Evolutionary conservation across 2,113 vertebrate species (phyloP).

Genomic region (Trachemys scripta): DNA sequence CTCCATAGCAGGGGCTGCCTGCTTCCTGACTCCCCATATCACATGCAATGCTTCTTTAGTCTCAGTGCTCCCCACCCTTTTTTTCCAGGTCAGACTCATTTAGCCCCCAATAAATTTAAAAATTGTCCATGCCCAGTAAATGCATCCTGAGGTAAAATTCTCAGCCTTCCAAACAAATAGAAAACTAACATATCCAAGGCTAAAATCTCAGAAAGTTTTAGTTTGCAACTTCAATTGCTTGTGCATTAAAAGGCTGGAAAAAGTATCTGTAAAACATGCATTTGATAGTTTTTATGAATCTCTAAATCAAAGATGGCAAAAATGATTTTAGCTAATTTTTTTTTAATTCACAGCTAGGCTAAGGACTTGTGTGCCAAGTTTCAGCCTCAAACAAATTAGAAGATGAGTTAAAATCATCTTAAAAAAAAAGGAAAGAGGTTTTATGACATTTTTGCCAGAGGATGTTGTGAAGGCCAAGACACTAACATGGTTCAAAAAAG

Average conservation of each 20-base stretch:
- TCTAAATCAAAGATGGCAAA: slow-evolving; percentile 63
- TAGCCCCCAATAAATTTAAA: slow-evolving; percentile 28
- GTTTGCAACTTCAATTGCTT: slow-evolving; percentile 20
- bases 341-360: neutral
- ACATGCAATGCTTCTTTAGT: neutral
- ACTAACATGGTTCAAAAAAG: too few species aligned
- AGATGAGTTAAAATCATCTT: slow-evolving; percentile 34
- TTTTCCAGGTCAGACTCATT: slow-evolving; percentile 8
- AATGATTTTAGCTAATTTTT: slow-evolving; percentile 24
- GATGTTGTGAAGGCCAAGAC: too few species aligned
- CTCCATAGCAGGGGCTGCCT: neutral
- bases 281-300: slow-evolving; percentile 34
- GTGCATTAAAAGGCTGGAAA: slow-evolving; percentile 11
- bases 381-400: neutral
- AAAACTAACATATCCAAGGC: slow-evolving; percentile 1
- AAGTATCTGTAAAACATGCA: slow-evolving; percentile 31
- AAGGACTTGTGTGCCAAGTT: slow-evolving; percentile 20
- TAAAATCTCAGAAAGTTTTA: slow-evolving; percentile 41
- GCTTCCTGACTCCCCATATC: neutral
- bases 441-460: too few species aligned
- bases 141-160: slow-evolving; percentile 39
- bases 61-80: neutral
- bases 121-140: slow-evolving; percentile 5
- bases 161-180: slow-evolving; percentile 57
- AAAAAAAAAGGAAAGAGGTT: neutral